Evolutionary conservation across 2,888 invertebrate species (phyloP), one percentile per base, ranked within the genome.

Genomic region (Patella ulyssiponensis): DNA sequence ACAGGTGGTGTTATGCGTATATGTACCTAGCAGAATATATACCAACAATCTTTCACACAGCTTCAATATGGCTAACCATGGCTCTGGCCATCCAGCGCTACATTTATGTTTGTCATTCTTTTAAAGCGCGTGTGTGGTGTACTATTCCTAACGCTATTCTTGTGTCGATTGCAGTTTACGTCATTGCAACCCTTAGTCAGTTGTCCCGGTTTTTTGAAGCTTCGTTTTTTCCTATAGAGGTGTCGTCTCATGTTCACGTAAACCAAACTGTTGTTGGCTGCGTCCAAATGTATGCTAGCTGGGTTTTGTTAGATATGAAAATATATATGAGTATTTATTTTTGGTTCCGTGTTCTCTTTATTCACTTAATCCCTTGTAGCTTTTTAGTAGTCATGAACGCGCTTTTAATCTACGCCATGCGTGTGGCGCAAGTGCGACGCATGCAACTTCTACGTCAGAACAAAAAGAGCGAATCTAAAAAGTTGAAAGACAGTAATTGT

Each of bases 61-160:
- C 97, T 5, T 96, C 97, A 85, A 97, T 97, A 81, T 98, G 97
- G 97, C 92, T 98, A 86, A 98, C 98, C 0, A 93, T 98, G 83
- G 95, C 96, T 0, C 92, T 98, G 80, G 98, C 98, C 0, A 95
- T 96, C 23, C 98, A 98, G 92, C 93, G 98, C 85, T 98, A 97
- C 93, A 96, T 98, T 87, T 98, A 97, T 92, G 97, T 98, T 1
- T 98, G 97, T 89, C 97, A 97, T 91, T 96, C 97, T 0, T 95
- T 96, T 0, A 94, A 95, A 81, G 98, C 98, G 0, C 94, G 96
- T 79, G 95, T 95, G n/a, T 93, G 94, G 92, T 94, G 94, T 89
- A 94, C 93, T 27, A 87, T 85, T 77, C 85, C 73, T 95, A 77
- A 97, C 80, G 89, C 96, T 72, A 94, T 95, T 90, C 95, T 95